Evolutionary conservation across 30 jellyfish, hydroid and myxozoan species (phyloP).

Genomic region (Clytia hemisphaerica): DNA sequence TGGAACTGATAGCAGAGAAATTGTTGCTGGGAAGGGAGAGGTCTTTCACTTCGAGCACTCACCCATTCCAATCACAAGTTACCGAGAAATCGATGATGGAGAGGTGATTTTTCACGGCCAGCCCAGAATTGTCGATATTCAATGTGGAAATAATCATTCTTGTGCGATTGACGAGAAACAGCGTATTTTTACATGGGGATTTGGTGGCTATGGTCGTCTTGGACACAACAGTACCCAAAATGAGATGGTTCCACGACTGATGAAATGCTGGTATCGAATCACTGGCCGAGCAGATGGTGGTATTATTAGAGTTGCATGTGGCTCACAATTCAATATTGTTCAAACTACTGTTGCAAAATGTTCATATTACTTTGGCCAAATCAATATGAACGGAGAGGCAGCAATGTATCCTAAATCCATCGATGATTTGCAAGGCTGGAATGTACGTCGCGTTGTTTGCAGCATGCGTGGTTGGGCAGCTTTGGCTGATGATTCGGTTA

Average conservation of each 20-base stretch:
- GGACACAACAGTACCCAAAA: constrained; percentile 32
- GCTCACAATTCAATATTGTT: constrained; percentile 21
- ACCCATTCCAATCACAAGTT: constrained; percentile 18
- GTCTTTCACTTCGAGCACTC: constrained; percentile 30
- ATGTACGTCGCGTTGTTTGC: constrained; percentile 17
- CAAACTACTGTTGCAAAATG: constrained; percentile 22
- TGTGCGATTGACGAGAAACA: constrained; percentile 37
- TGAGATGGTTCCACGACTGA: constrained; percentile 32
- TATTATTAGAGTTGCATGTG: constrained; percentile 18
- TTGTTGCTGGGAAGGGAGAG: constrained; percentile 23
- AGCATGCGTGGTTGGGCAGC: constrained; percentile 16
- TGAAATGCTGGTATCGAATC: constrained; percentile 43
- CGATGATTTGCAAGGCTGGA: constrained; percentile 34
- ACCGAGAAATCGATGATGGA: constrained; percentile 1
- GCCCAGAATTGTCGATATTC: constrained; percentile 21
- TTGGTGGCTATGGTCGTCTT: constrained; percentile 39
- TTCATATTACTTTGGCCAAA: constrained; percentile 27
- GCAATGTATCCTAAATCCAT: constrained; percentile 31
- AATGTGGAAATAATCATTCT: constrained; percentile 35
- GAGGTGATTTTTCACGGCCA: constrained; percentile 18
- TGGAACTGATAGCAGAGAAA: constrained; percentile 31
- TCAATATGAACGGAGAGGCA: constrained; percentile 10
- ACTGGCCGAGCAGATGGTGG: constrained; percentile 53
- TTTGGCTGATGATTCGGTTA: constrained; percentile 31
- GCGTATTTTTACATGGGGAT: constrained; percentile 38